Evolutionary conservation across 2,888 invertebrate genomes (phyloP), one percentile per base, ranked within the genome.

Genomic region (Cephus nigrinus): DNA sequence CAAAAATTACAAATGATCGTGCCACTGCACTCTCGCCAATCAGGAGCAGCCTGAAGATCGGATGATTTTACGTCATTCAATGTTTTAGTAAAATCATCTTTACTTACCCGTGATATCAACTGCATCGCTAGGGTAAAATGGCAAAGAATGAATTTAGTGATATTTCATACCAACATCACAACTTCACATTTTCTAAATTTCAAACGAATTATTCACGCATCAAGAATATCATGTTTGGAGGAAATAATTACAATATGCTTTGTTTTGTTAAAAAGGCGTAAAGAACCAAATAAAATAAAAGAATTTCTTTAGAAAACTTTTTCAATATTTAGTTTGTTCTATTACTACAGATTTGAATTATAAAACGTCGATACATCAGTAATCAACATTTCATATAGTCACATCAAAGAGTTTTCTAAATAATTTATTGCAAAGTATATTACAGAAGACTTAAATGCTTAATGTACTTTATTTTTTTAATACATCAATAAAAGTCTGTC

Each of bases 401-500:
- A 55, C 5, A 55, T 55, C 2, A 23, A 40, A 15, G 5, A 55
- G 55, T 55, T 55, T 23, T 55, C 23, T 55, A 23, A 55, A 55
- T 55, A 23, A 55, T 55, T 55, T 23, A 23, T 55, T 55, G 23
- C 55, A 15, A 55, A 55, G 23, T 55, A 55, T 55, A 9, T 55
- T 55, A 55, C 23, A 55, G 9, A 23, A 55, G 9, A 55, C 9
- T 55, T 23, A 55, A 71, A 71, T 71, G 1, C 30, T 31, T 32
- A 71, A 71, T 71, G 71, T 23, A 12, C 78, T 84, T 91, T 93
- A 96, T 92, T 94, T 95, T 90, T 97, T 98, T 68, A 99, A 92
- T 77, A 98, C 95, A 92, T 97, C 95, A 84, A 99, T 96, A 91
- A 99, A 99, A 1, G 98, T 98, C 90, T 99, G 96, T 90, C 97